phyloP scores from a whole-genome alignment of 2,113 vertebrate genomes.

The Oreotragus oreotragus region DNA sequence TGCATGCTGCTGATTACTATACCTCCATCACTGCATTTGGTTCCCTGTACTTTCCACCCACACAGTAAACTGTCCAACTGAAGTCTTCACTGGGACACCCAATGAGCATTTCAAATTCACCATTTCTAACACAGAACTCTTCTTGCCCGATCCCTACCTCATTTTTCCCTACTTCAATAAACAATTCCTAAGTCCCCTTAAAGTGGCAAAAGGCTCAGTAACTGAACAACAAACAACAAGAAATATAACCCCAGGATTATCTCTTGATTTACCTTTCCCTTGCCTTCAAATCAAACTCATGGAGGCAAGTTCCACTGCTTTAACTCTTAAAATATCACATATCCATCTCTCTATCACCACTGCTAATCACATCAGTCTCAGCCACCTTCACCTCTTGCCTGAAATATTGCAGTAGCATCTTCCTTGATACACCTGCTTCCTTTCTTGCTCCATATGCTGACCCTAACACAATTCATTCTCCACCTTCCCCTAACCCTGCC shows the following conservation, averaged over 20 bases:
- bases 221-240: background rate
- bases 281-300: background rate
- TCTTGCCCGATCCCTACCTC: background rate
- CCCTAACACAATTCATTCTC: background rate
- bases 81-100: background rate
- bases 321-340: background rate
- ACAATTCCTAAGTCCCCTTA: background rate
- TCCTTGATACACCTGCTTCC: background rate
- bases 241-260: background rate
- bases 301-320: background rate
- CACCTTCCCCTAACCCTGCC: background rate
- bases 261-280: background rate
- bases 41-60: background rate
- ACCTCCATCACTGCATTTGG: background rate
- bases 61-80: background rate
- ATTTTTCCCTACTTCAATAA: background rate
- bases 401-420: background rate
- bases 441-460: background rate
- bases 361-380: background rate
- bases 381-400: background rate
- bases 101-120: background rate
- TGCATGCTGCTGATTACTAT: background rate
- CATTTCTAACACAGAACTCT: background rate
- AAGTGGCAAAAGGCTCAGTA: background rate
- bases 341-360: background rate